phyloP scores from a whole-genome alignment of 2,797 vertebrate genomes.

The Chelidonichthys spinosus region DNA sequence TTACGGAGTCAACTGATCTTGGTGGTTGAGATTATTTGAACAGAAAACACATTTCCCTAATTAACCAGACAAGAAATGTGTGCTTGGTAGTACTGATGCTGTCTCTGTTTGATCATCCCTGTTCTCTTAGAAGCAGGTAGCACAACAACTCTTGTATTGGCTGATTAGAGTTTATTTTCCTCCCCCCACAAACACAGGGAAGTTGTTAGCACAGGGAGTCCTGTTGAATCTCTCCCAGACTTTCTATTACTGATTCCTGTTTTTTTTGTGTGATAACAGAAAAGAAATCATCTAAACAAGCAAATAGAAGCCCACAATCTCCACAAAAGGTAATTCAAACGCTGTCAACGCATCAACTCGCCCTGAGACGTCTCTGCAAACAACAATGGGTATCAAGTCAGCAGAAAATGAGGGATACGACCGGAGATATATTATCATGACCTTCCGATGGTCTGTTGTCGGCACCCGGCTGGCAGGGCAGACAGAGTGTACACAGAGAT shows the following conservation, averaged over 20 bases:
- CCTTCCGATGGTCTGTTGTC: slow-evolving; percentile 51
- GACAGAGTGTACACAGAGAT: slow-evolving; percentile 54
- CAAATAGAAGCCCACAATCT: slow-evolving; percentile 31
- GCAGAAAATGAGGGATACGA: slow-evolving; percentile 56
- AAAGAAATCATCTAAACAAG: slow-evolving; percentile 50
- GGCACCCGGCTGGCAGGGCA: slow-evolving; percentile 24
- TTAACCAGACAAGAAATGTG: slow-evolving; percentile 61
- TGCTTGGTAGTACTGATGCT: slow-evolving; percentile 35
- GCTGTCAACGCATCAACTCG: slow-evolving; percentile 45
- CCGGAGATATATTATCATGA: slow-evolving; percentile 48
- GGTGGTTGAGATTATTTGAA: slow-evolving; percentile 61
- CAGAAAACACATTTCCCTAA: slow-evolving; percentile 67
- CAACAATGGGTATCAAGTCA: slow-evolving; percentile 52
- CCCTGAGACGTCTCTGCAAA: slow-evolving; percentile 25
- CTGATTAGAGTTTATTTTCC: slow-evolving; percentile 61
- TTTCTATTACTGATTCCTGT: slow-evolving; percentile 22
- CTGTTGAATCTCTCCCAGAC: slow-evolving; percentile 29
- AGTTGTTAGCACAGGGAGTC: slow-evolving; percentile 46
- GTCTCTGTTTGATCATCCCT: slow-evolving; percentile 62
- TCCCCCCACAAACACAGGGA: slow-evolving; percentile 19
- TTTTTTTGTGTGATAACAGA: slow-evolving; percentile 46
- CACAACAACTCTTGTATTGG: slow-evolving; percentile 34
- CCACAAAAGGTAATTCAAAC: slow-evolving; percentile 67
- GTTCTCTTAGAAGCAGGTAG: slow-evolving; percentile 61
- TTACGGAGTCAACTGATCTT: slow-evolving; percentile 54